Base-by-base conservation (phyloP, 1,140 invertebrate genomes). In the Cyclina sinensis region DNA sequence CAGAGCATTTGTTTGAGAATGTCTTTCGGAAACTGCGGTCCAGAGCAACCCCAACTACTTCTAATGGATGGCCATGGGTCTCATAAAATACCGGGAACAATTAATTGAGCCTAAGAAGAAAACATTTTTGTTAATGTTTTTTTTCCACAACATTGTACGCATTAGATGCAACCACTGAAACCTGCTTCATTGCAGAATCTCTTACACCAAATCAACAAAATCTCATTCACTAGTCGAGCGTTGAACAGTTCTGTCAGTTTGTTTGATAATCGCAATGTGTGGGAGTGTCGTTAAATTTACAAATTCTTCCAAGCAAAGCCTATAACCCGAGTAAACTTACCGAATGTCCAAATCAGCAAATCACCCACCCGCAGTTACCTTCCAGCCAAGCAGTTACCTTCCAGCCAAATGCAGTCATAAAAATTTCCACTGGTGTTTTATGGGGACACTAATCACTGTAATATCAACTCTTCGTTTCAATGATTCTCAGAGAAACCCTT, bases 21-120 rank as follows among this genome's bases (percentile, higher is more conserved):
- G 88, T 92, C 3, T 92, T 90, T 68, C 76, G 91, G 1, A 82
- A 82, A 89, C 48, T 87, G 78, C 70, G 88, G 90, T 14, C 84
- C 85, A 18, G 39, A 80, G 16, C 46, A 89, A 27, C 92, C 89
- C 16, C 91, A 91, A 27, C 39, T 92, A 12, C 81, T 93, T 0
- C 76, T 92, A 18, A 43, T 92, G 12, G 92, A 91, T 82, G 89
- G 82, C 0, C 92, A 92, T 68, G n/a, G 57, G 7, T 80, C 51
- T 46, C 91, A 92, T 84, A 88, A 90, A 59, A 59, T 78, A 0
- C 24, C 90, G 0, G 89, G 48, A 7, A 39, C 92, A 0, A 24
- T 93, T 4, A 76, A 90, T 16, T 43, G 12, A 14, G 90, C 89
- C 0, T 79, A 48, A 1, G 59, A 70, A 18, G 57, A 90, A 83